Conservation (phyloP, 2,113 vertebrate species). For the Planiliza haematocheilus region DNA sequence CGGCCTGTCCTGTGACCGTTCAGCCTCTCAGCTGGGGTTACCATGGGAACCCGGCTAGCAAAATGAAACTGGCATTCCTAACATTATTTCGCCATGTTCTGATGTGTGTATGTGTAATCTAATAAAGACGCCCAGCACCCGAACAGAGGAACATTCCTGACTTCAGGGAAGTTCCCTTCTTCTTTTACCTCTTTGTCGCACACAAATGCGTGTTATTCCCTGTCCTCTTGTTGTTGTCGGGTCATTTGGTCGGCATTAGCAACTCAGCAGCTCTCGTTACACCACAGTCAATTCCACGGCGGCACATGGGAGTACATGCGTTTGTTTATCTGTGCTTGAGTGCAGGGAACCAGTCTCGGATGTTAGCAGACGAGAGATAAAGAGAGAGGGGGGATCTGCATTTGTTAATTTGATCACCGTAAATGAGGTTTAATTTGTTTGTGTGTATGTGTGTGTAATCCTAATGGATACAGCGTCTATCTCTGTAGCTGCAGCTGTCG, state of each 20-base stretch:
- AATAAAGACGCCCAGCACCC: slow-evolving; percentile 47
- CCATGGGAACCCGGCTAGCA: slow-evolving; percentile 56
- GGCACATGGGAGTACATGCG: background rate
- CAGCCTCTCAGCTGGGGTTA: slow-evolving; percentile 58
- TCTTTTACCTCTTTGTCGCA: slow-evolving; percentile 7
- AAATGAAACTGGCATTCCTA: slow-evolving; percentile 74
- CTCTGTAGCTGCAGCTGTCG: background rate
- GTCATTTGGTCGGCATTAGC: background rate
- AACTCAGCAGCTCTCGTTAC: background rate
- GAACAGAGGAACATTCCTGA: slow-evolving; percentile 42
- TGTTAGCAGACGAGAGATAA: background rate
- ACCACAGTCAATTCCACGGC: background rate
- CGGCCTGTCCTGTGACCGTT: slow-evolving; percentile 24
- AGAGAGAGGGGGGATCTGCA: slow-evolving; percentile 19
- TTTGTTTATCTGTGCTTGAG: background rate
- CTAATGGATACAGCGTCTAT: background rate
- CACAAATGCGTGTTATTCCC: background rate
- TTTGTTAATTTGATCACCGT: slow-evolving; percentile 41
- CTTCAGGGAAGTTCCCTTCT: slow-evolving; percentile 38
- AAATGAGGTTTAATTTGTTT: slow-evolving; percentile 44
- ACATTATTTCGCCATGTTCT: slow-evolving; percentile 63
- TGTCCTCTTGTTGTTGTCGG: background rate
- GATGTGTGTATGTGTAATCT: slow-evolving; percentile 38
- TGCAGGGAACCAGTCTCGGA: background rate
- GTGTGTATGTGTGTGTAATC: background rate